These are phyloP conservation scores for Dione juno DNA, from an alignment of 2,888 invertebrate genomes.

Conservation along the genomic window DNA sequence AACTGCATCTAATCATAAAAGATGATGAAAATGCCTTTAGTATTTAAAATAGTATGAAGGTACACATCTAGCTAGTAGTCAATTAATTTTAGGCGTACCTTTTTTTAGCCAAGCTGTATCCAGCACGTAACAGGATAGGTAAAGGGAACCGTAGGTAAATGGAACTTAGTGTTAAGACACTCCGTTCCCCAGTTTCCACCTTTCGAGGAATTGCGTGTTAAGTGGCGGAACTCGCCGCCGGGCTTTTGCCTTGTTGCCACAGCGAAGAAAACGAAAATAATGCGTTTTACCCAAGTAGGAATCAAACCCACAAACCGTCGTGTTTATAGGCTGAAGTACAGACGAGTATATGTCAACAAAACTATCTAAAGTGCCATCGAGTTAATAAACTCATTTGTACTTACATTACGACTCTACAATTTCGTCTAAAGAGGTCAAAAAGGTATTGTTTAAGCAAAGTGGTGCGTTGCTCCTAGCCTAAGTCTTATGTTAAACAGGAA, in stretches of 20 bases:
- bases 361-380: neutral
- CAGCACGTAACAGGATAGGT: neutral
- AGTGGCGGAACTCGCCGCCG: neutral
- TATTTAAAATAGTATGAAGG: no score
- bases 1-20: no score
- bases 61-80: neutral
- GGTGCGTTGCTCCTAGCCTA: constrained; percentile 55
- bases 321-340: no score
- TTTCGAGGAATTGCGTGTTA: neutral
- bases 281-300: neutral
- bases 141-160: neutral
- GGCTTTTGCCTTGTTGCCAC: neutral
- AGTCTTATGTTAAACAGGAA: constrained; percentile 51
- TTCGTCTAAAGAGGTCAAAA: constrained; percentile 27
- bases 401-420: neutral
- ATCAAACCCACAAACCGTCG: neutral
- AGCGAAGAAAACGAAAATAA: neutral
- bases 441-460: constrained; percentile 27
- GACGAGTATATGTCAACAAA: neutral
- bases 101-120: neutral
- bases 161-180: neutral
- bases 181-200: neutral
- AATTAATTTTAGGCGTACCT: neutral
- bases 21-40: no score
- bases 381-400: constrained; percentile 3